These are phyloP conservation scores for Aleiodes testaceus DNA, from an alignment of 2,888 invertebrate species.

Conservation along the genomic window DNA sequence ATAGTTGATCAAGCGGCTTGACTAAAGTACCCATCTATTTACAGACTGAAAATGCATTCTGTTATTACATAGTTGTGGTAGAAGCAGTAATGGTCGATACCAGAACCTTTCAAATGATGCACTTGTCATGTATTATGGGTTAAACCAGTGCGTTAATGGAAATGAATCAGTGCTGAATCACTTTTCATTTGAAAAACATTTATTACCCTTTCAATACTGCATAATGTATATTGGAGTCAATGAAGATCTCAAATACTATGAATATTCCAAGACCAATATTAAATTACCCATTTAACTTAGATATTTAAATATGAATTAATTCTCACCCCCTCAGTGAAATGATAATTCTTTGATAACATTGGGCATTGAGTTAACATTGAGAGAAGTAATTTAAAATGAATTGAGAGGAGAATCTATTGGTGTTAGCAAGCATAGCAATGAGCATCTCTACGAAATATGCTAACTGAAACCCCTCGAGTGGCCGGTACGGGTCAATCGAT, in stretches of 20 bases:
- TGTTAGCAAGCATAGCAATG: constrained; percentile 3
- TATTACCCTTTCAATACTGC: background rate
- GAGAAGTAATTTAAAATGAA: background rate
- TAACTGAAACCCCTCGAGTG: constrained; percentile 1
- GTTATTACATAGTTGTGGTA: constrained; percentile 13
- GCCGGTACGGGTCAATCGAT: constrained; percentile 18
- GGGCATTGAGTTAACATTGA: background rate
- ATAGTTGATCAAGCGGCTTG: background rate
- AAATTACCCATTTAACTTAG: too few species aligned
- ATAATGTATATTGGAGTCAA: background rate
- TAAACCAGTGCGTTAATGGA: background rate
- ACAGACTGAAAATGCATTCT: constrained; percentile 13
- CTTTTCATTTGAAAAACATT: background rate
- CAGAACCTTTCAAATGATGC: constrained; percentile 3
- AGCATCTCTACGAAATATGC: constrained; percentile 20
- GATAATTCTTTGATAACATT: too few species aligned
- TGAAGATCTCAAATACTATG: background rate
- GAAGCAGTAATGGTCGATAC: constrained; percentile 1
- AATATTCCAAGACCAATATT: too few species aligned
- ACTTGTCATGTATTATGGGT: background rate
- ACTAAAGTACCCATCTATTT: constrained; percentile 12
- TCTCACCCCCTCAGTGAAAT: too few species aligned
- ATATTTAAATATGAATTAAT: too few species aligned
- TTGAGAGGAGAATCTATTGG: background rate
- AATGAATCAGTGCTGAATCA: constrained; percentile 12